These are phyloP conservation scores for Nasonia vitripennis DNA, from an alignment of 1,140 invertebrate genomes.

Conservation along the genomic window DNA sequence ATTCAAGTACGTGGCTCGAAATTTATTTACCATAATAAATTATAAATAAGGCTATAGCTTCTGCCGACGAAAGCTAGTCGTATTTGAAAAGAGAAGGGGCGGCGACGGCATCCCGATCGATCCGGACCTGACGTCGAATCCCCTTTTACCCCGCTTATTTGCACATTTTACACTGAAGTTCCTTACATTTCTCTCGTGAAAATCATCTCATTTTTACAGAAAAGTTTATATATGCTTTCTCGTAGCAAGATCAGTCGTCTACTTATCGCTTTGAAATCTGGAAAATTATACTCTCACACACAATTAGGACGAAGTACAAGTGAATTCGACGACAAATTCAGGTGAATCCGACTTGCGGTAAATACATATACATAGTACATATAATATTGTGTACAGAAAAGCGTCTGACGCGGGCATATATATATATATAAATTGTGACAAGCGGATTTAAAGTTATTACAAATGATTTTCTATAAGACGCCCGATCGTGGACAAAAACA, in stretches of 20 bases:
- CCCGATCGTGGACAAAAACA: not conserved
- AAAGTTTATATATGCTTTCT: not conserved
- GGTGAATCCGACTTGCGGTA: not conserved
- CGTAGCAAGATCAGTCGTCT: not conserved
- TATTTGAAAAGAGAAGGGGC: constrained; percentile 4
- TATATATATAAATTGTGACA: not conserved
- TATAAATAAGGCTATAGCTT: constrained; percentile 40
- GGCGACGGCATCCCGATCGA: not conserved
- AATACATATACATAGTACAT: constrained; percentile 38
- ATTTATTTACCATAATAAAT: constrained; percentile 39
- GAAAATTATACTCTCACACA: not conserved
- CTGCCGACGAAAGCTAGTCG: not conserved
- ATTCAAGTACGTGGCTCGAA: constrained; percentile 44
- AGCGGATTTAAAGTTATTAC: constrained; percentile 9
- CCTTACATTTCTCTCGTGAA: not conserved
- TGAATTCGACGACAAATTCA: constrained; percentile 7
- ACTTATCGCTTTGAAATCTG: not conserved
- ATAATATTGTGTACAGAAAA: constrained; percentile 31
- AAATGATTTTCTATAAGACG: constrained; percentile 19
- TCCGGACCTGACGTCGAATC: constrained; percentile 18
- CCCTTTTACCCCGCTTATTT: not conserved
- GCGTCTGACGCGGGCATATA: not conserved
- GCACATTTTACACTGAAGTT: not conserved
- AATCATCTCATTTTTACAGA: constrained; percentile 18
- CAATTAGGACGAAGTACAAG: not conserved